These are phyloP conservation scores for Saccostrea echinata DNA, from an alignment of 1,140 invertebrate genomes.

Conservation along the genomic window DNA sequence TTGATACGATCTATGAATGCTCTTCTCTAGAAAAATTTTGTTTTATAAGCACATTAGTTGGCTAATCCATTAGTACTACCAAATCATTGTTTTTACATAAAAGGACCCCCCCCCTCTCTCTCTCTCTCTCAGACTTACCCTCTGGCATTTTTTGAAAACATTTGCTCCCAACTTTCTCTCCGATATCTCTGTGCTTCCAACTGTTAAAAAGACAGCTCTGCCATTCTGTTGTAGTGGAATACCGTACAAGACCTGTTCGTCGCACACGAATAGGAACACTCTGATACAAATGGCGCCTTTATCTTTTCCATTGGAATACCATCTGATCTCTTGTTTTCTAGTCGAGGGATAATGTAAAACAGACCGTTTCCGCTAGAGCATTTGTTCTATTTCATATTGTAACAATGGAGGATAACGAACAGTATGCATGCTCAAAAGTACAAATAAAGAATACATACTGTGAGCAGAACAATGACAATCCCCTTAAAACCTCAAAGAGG, in stretches of 20 bases:
- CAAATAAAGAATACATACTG: no score
- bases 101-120: no score
- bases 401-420: no score
- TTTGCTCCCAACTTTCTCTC: background rate
- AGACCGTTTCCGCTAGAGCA: background rate
- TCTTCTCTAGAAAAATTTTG: no score
- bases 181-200: background rate
- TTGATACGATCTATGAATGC: no score
- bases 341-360: background rate
- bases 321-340: background rate
- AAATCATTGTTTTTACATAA: no score
- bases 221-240: background rate
- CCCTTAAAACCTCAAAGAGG: no score
- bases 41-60: no score
- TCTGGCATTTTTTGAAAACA: background rate
- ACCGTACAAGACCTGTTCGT: background rate
- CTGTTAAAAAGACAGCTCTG: background rate
- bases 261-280: background rate
- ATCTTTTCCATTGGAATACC: background rate
- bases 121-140: background rate
- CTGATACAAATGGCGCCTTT: background rate
- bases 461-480: no score
- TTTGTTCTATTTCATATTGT: no score
- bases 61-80: no score
- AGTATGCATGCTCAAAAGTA: no score